Evolutionary conservation across 2,113 vertebrate genomes (phyloP).

Genomic region (Pedetes capensis): DNA sequence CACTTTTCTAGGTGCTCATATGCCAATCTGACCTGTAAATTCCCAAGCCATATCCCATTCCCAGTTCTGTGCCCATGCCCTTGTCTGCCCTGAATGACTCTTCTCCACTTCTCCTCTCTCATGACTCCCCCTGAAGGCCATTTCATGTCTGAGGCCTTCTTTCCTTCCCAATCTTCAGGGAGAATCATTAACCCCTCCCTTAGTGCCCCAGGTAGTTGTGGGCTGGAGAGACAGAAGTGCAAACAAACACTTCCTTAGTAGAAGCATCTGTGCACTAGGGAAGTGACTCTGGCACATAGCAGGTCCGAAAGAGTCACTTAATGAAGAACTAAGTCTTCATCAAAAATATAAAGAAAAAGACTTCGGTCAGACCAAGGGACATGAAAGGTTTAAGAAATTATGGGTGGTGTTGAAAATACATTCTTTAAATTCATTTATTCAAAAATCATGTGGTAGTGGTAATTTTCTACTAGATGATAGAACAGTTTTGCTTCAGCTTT

Average conservation of each 20-base stretch:
- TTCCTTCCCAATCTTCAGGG: background rate
- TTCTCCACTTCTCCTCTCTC: background rate
- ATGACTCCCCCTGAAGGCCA: background rate
- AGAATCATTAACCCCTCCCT: background rate
- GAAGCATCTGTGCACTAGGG: background rate
- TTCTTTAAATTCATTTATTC: background rate
- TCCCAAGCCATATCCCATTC: rapidly evolving
- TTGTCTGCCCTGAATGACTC: background rate
- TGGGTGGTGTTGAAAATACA: background rate
- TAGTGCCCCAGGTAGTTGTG: rapidly evolving
- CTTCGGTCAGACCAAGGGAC: background rate
- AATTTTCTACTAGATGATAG: background rate
- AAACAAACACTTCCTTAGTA: background rate
- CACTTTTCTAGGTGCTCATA: background rate
- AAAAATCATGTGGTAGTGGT: background rate
- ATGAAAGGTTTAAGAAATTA: background rate
- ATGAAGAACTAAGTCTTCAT: background rate
- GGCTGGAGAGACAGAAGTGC: rapidly evolving
- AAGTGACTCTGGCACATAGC: background rate
- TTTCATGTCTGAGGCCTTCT: background rate
- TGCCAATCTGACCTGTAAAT: background rate
- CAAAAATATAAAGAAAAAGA: background rate
- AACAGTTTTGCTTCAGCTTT: background rate
- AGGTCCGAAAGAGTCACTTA: background rate
- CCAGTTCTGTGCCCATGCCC: background rate